Conservation (phyloP, 2,113 vertebrate genomes). For the Amphiprion percula region DNA sequence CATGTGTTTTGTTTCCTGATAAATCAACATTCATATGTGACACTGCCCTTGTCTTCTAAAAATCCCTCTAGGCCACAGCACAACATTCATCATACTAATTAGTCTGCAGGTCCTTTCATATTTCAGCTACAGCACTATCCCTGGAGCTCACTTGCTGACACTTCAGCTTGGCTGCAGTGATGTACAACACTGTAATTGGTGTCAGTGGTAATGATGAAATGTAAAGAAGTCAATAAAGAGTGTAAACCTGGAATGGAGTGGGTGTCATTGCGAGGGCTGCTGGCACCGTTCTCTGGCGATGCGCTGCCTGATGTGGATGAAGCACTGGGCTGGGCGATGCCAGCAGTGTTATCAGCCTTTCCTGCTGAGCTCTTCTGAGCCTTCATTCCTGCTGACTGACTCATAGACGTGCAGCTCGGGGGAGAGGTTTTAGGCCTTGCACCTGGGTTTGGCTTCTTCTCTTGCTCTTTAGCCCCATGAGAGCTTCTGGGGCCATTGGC, state of each 20-base stretch:
- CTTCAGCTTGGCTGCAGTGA: slow-evolving; percentile 13
- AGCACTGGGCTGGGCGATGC: slow-evolving; percentile 53
- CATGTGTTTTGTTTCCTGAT: slow-evolving; percentile 20
- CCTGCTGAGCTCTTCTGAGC: slow-evolving; percentile 80
- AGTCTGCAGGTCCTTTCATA: slow-evolving; percentile 17
- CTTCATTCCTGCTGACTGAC: slow-evolving; percentile 81
- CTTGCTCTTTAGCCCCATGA: slow-evolving; percentile 81
- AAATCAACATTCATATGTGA: slow-evolving; percentile 46
- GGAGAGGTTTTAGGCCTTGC: slow-evolving; percentile 89
- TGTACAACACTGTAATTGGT: slow-evolving; percentile 30
- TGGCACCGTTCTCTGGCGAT: slow-evolving; percentile 82
- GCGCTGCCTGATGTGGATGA: slow-evolving; percentile 81
- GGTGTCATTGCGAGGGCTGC: slow-evolving; percentile 75
- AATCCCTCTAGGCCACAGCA: slow-evolving; percentile 25
- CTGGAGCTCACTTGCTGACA: slow-evolving; percentile 15
- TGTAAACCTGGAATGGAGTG: slow-evolving; percentile 78
- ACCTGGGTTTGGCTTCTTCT: slow-evolving; percentile 85
- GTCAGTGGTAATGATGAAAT: slow-evolving; percentile 35
- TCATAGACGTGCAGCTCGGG: slow-evolving; percentile 72
- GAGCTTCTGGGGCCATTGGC: slow-evolving; percentile 82
- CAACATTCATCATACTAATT: slow-evolving; percentile 51
- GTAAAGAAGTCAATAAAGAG: slow-evolving; percentile 57
- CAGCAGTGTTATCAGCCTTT: slow-evolving; percentile 75
- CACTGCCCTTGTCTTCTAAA: slow-evolving; percentile 31
- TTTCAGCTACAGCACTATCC: neutral